Conservation (phyloP, 2,888 invertebrate species). For the Rhorus exstirpatorius region DNA sequence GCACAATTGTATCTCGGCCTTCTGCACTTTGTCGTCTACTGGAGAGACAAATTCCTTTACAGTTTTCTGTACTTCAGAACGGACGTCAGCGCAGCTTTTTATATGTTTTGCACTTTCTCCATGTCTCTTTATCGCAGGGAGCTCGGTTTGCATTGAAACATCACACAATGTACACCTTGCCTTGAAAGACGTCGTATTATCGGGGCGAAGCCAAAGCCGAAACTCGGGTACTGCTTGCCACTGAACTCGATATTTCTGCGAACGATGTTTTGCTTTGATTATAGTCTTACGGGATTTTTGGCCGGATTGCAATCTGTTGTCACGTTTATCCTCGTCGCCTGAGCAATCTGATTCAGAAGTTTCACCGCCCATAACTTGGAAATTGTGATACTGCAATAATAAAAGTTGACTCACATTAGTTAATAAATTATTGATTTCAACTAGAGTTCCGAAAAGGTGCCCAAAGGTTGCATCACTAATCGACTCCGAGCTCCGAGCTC, state of each 20-base stretch:
- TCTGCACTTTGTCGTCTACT: constrained; percentile 27
- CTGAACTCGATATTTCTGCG: background rate
- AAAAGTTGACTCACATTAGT: background rate
- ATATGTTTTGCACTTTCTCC: constrained; percentile 5
- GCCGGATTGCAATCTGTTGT: background rate
- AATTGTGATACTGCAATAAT: background rate
- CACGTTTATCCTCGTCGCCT: background rate
- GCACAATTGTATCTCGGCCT: constrained; percentile 56
- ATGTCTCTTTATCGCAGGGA: constrained; percentile 14
- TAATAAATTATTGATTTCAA: background rate
- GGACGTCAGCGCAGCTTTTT: constrained; percentile 1
- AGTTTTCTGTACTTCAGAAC: background rate
- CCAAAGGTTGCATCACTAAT: background rate
- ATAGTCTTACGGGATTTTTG: background rate
- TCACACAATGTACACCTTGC: constrained; percentile 30
- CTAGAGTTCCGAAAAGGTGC: background rate
- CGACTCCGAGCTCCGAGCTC: too few relatives aligned
- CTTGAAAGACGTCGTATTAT: background rate
- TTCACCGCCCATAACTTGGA: background rate
- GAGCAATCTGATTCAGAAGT: background rate
- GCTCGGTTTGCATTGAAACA: constrained; percentile 8
- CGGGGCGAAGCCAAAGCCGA: background rate
- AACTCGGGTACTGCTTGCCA: background rate
- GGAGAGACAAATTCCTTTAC: background rate
- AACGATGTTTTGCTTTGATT: constrained; percentile 9